phyloP scores from a whole-genome alignment of 2,797 vertebrate genomes.

The Nothura maculosa region DNA sequence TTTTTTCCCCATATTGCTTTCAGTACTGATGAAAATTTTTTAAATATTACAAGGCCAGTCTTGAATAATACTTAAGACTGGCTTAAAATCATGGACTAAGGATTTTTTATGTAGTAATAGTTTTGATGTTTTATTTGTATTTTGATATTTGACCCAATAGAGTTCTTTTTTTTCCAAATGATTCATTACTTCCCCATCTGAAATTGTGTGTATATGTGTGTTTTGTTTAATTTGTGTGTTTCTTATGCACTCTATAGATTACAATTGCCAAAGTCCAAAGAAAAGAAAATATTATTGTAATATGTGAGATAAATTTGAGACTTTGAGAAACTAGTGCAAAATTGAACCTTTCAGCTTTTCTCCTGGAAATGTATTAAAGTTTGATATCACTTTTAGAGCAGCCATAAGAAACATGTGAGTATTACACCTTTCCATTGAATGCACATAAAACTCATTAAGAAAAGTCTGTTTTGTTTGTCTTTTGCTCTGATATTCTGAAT shows the following conservation, averaged over 20 bases:
- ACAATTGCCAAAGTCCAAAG: background rate
- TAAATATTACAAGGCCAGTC: background rate
- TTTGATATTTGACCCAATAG: background rate
- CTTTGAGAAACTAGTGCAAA: background rate
- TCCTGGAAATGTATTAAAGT: background rate
- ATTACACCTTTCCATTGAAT: slow-evolving; percentile 1
- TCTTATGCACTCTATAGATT: background rate
- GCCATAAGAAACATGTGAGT: background rate
- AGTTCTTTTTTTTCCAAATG: background rate
- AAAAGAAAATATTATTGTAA: background rate
- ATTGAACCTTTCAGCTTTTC: background rate
- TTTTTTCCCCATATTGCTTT: background rate
- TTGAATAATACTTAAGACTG: background rate
- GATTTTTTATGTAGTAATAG: background rate
- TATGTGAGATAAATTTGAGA: background rate
- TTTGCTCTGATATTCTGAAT: background rate
- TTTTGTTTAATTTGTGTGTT: background rate
- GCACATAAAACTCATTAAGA: background rate
- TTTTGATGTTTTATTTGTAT: background rate
- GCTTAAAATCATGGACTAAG: background rate
- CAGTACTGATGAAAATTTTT: background rate
- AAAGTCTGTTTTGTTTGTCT: slow-evolving; percentile 7
- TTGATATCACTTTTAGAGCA: background rate
- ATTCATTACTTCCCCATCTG: background rate
- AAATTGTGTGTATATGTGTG: background rate